These are phyloP conservation scores for Berghia stephanieae DNA, from an alignment of 1,140 invertebrate genomes.

Conservation along the genomic window DNA sequence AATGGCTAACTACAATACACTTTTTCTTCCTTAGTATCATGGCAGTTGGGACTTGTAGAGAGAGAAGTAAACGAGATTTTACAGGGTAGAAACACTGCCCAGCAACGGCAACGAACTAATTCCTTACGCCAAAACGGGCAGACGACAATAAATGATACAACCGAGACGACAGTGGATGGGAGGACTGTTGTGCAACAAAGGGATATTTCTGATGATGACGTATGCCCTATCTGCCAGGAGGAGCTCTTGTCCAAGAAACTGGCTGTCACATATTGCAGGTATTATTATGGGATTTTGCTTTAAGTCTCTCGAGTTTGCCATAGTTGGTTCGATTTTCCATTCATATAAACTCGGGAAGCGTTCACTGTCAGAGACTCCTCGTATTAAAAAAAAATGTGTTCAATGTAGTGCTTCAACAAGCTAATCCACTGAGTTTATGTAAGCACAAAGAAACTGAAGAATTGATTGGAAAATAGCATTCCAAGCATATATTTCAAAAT, in stretches of 20 bases:
- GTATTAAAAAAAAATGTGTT: no score
- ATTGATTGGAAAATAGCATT: no score
- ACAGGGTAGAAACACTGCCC: conserved; percentile 41
- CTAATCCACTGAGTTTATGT: no score
- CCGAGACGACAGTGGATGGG: conserved; percentile 40
- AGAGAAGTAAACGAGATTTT: conserved; percentile 65
- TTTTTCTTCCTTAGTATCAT: conserved; percentile 56
- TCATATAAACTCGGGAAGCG: no score
- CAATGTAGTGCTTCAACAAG: no score
- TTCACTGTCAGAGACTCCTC: no score
- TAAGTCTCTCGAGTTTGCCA: background rate
- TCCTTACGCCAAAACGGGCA: conserved; percentile 25
- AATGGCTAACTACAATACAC: background rate
- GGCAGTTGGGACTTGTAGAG: conserved; percentile 66
- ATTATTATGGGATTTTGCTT: conserved; percentile 25
- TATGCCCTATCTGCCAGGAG: conserved; percentile 68
- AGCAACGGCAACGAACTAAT: conserved; percentile 25
- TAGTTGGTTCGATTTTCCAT: background rate
- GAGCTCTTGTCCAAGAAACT: conserved; percentile 63
- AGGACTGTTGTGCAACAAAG: conserved; percentile 55
- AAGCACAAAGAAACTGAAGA: no score
- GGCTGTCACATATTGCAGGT: conserved; percentile 67
- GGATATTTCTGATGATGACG: conserved; percentile 63
- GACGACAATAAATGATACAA: conserved; percentile 25
- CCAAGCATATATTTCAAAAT: no score